phyloP scores from a whole-genome alignment of 2,113 vertebrate genomes.

The Eulemur rufifrons region DNA sequence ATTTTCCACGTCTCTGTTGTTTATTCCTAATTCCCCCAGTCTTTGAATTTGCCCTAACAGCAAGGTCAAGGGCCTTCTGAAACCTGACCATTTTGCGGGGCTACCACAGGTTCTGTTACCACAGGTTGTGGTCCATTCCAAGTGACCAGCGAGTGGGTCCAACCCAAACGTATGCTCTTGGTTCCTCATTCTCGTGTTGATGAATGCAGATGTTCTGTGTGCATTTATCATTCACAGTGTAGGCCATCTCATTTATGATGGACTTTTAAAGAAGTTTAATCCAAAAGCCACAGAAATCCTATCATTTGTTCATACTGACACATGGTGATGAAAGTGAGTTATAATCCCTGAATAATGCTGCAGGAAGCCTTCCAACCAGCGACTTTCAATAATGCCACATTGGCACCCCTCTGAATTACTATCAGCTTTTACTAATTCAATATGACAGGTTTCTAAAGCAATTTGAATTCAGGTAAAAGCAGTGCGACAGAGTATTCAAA shows the following conservation, averaged over 20 bases:
- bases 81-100: background rate
- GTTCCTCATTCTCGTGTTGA: background rate
- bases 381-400: slow-evolving; percentile 60
- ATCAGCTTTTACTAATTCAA: slow-evolving; percentile 74
- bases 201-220: background rate
- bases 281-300: slow-evolving; percentile 39
- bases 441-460: slow-evolving; percentile 79
- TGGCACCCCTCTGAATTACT: slow-evolving; percentile 74
- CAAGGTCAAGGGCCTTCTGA: background rate
- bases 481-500: slow-evolving; percentile 53
- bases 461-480: slow-evolving; percentile 69
- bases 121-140: background rate
- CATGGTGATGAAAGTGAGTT: slow-evolving; percentile 44
- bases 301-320: slow-evolving; percentile 24
- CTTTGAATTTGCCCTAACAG: background rate
- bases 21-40: background rate
- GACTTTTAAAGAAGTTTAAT: slow-evolving; percentile 49
- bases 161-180: accelerated
- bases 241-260: background rate
- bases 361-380: slow-evolving; percentile 64
- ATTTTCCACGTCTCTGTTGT: background rate
- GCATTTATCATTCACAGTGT: background rate
- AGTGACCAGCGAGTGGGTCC: background rate
- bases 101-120: background rate
- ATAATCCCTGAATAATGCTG: slow-evolving; percentile 38